A percentile compares a stretch with the other conserved stretches of the same genome.
Evolutionary conservation across 2,888 invertebrate genomes (phyloP).

Genomic region (Sipha maydis): DNA sequence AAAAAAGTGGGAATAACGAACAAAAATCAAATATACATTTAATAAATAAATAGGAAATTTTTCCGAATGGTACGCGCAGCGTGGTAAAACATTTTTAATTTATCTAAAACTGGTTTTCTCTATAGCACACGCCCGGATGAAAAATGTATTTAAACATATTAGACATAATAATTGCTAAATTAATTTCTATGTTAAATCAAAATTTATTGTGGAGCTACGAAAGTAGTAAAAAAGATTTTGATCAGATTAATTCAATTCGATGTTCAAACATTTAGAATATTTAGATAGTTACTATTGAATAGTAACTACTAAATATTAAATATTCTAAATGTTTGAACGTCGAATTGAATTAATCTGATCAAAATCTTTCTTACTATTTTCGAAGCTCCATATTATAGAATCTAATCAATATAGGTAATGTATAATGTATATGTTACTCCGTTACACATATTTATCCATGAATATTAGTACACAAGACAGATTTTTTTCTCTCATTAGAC

Average conservation of each 20-base stretch:
- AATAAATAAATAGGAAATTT: neutral
- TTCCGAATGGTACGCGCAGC: neutral
- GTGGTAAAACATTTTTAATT: neutral
- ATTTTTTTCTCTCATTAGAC: conserved; percentile 4
- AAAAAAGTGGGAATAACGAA: neutral
- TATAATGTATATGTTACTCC: neutral
- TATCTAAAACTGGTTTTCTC: conserved; percentile 34
- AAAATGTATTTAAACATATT: neutral
- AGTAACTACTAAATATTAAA: too few relatives aligned
- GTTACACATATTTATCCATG: neutral
- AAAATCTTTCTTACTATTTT: neutral
- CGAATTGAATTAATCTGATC: neutral
- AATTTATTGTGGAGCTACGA: neutral
- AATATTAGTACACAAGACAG: neutral
- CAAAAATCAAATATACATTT: conserved; percentile 3
- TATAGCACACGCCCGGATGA: conserved; percentile 1
- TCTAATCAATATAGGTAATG: too few relatives aligned
- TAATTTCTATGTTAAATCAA: neutral
- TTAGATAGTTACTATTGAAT: neutral
- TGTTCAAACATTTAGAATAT: conserved; percentile 3
- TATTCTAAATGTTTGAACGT: conserved; percentile 1
- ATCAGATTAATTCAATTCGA: neutral
- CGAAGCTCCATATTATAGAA: neutral
- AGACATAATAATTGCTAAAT: conserved; percentile 24
- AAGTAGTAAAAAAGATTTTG: neutral